Evolutionary conservation across 2,113 vertebrate species (phyloP).

Genomic region (Maccullochella peelii): DNA sequence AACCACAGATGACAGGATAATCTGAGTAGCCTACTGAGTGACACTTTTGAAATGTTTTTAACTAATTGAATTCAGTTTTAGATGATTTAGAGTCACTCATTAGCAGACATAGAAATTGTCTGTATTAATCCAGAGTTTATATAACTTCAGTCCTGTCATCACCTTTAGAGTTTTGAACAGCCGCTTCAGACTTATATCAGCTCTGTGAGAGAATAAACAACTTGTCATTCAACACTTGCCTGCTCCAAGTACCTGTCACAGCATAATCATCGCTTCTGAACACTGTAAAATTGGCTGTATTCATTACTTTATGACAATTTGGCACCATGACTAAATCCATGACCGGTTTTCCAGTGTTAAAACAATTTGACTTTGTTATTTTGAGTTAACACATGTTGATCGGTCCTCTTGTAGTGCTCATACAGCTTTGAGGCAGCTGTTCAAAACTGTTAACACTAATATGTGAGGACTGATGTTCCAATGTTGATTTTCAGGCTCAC

Average conservation of each 20-base stretch:
- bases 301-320: background rate
- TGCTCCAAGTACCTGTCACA: conserved; percentile 7
- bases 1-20: conserved; percentile 26
- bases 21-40: background rate
- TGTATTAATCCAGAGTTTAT: background rate
- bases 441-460: background rate
- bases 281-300: background rate
- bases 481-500: background rate
- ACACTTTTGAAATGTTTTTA: background rate
- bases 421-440: background rate
- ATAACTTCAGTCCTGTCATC: conserved; percentile 17
- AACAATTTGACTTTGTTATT: background rate
- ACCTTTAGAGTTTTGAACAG: conserved; percentile 33
- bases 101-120: background rate
- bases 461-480: no score
- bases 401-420: background rate
- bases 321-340: background rate
- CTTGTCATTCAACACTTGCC: conserved; percentile 25
- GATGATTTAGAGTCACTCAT: no score
- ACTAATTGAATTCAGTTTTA: conserved; percentile 1
- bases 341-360: background rate
- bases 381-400: conserved; percentile 19
- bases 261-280: conserved; percentile 2
- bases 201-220: conserved; percentile 22
- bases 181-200: background rate